Conservation (phyloP, 2,797 vertebrate species). For the Sarcophilus harrisii region DNA sequence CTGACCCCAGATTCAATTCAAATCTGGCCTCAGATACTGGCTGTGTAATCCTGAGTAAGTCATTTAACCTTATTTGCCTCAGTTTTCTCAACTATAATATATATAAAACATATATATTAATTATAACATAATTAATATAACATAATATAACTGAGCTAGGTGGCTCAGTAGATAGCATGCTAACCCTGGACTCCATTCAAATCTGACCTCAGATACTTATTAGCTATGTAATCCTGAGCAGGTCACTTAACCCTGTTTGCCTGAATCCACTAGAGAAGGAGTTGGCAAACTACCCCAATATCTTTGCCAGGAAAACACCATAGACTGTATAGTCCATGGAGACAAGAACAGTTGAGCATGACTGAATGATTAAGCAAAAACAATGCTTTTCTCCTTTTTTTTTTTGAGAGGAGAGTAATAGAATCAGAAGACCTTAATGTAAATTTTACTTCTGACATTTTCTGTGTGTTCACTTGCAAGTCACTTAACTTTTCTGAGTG, state of each 20-base stretch:
- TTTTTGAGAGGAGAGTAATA: neutral
- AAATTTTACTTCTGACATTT: neutral
- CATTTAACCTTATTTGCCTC: neutral
- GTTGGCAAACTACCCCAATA: neutral
- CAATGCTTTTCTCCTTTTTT: neutral
- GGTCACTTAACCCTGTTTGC: neutral
- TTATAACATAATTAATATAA: no score
- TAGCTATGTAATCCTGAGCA: neutral
- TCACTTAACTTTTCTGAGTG: neutral
- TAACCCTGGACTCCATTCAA: neutral
- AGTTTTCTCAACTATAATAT: no score
- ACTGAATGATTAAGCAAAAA: neutral
- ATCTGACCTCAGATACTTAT: neutral
- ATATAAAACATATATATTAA: no score
- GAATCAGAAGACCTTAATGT: neutral
- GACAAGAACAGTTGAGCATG: neutral
- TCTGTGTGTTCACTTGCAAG: neutral
- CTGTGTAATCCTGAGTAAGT: neutral
- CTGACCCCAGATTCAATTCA: neutral
- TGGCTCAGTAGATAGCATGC: neutral
- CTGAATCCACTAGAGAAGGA: neutral
- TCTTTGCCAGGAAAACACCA: neutral
- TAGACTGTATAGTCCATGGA: neutral
- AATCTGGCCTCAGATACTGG: neutral
- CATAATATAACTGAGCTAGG: no score